phyloP scores from a whole-genome alignment of 92 coral and sea anemone genomes.

The Palythoa heliodiscus region DNA sequence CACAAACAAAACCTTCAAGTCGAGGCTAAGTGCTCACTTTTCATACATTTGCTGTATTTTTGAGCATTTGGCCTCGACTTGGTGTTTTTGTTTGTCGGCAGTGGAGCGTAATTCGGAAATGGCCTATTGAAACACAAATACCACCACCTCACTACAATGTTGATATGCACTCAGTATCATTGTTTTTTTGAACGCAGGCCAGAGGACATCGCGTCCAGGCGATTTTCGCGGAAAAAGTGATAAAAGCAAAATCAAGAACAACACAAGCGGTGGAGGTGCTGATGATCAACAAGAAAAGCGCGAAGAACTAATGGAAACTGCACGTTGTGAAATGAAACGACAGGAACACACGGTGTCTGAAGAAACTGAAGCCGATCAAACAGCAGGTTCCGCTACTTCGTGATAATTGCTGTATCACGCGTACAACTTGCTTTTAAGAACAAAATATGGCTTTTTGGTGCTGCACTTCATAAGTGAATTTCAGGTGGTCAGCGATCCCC shows the following conservation, averaged over 20 bases:
- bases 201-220: constrained; percentile 21
- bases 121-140: background rate
- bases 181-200: background rate
- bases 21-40: too few relatives aligned
- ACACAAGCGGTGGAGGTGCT: background rate
- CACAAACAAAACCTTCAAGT: too few relatives aligned
- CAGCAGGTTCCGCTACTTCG: background rate
- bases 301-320: background rate
- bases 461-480: too few relatives aligned
- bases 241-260: constrained; percentile 6
- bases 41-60: too few relatives aligned
- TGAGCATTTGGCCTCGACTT: too few relatives aligned
- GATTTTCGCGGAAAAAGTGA: constrained; percentile 18
- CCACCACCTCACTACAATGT: background rate
- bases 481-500: too few relatives aligned
- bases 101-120: too few relatives aligned
- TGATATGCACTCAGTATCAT: background rate
- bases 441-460: too few relatives aligned
- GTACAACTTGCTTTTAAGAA: background rate
- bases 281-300: constrained; percentile 6
- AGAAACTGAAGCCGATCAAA: background rate
- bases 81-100: too few relatives aligned
- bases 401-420: background rate
- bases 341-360: constrained; percentile 11
- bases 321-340: background rate